These are phyloP conservation scores for Micromussa lordhowensis DNA, from an alignment of 92 coral and sea anemone genomes.

Conservation along the genomic window DNA sequence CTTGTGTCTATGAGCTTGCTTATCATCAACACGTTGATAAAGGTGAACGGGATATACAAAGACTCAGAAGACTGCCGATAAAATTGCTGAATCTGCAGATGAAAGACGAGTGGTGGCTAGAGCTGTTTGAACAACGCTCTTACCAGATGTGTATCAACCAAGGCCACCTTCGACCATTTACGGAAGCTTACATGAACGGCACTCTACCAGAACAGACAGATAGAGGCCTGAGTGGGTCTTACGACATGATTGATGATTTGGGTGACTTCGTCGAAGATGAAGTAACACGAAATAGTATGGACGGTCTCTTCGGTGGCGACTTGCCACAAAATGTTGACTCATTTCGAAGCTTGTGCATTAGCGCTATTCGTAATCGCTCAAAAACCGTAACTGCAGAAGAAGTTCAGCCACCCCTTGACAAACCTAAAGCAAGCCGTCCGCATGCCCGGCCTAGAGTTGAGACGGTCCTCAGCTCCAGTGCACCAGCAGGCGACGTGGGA, in stretches of 20 bases:
- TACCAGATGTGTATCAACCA: conserved; percentile 39
- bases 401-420: conserved; percentile 24
- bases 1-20: conserved; percentile 90
- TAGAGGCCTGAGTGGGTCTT: conserved; percentile 65
- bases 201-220: conserved; percentile 25
- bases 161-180: conserved; percentile 35
- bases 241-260: conserved; percentile 80
- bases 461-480: conserved; percentile 65
- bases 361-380: conserved; percentile 76
- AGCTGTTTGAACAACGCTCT: conserved; percentile 82
- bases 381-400: conserved; percentile 59
- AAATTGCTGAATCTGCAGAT: conserved; percentile 84
- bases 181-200: conserved; percentile 46
- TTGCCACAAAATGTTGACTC: conserved; percentile 41
- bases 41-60: conserved; percentile 65
- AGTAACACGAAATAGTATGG: neutral
- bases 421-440: conserved; percentile 1
- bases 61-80: conserved; percentile 84
- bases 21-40: conserved; percentile 81
- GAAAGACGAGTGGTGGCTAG: conserved; percentile 99
- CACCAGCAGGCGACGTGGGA: conserved; percentile 51
- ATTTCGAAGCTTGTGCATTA: conserved; percentile 75
- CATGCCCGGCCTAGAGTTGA: conserved; percentile 8
- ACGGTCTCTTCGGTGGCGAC: too few relatives aligned
- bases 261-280: conserved; percentile 47